These are phyloP conservation scores for Nephrotoma flavescens DNA, from an alignment of 2,888 invertebrate species.

Conservation along the genomic window DNA sequence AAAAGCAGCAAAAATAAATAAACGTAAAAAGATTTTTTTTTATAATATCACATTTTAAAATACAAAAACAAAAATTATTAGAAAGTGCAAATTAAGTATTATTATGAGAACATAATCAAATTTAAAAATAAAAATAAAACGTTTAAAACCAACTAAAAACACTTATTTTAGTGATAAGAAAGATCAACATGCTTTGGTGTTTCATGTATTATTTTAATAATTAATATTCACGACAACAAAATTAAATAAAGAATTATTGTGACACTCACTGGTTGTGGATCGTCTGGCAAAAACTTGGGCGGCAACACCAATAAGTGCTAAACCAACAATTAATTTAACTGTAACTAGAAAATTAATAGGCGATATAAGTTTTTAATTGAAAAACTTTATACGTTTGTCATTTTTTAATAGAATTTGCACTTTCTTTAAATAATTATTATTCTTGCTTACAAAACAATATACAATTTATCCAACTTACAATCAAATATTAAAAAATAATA, in stretches of 20 bases:
- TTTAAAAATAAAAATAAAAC: neutral
- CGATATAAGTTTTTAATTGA: neutral
- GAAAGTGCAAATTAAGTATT: neutral
- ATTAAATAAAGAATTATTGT: neutral
- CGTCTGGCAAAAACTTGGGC: constrained; percentile 72
- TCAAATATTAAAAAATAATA: neutral
- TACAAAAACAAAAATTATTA: neutral
- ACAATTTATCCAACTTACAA: neutral
- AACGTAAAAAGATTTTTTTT: neutral
- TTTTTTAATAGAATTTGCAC: neutral
- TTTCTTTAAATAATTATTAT: constrained; percentile 5
- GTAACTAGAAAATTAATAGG: constrained; percentile 45
- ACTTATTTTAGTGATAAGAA: neutral
- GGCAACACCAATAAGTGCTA: constrained; percentile 70
- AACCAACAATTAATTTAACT: constrained; percentile 73
- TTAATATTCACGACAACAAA: neutral
- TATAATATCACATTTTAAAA: neutral
- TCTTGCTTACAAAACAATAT: constrained; percentile 11
- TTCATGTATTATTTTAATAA: neutral
- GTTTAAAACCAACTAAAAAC: neutral
- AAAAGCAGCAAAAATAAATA: neutral
- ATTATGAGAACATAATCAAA: neutral
- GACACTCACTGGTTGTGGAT: constrained; percentile 40
- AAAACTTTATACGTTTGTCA: neutral
- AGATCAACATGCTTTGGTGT: neutral